Conservation (phyloP, 1,140 invertebrate genomes). For the Euura saliciscinereae region DNA sequence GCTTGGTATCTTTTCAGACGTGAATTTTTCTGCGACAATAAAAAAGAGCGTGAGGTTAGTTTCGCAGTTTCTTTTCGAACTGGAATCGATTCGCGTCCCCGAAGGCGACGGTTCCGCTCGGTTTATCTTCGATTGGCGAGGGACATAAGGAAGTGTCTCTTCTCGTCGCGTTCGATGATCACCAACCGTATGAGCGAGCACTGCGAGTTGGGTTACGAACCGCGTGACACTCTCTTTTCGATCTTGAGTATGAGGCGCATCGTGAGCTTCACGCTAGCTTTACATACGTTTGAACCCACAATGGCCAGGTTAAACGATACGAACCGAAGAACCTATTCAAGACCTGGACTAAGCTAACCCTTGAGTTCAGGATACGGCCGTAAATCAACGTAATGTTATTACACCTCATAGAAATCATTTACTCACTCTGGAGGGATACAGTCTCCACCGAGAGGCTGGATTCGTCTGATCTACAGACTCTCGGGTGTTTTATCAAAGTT, state of each 20-base stretch:
- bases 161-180: background rate
- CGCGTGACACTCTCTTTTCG: background rate
- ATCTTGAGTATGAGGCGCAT: background rate
- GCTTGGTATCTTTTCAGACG: background rate
- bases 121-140: background rate
- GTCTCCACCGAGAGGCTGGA: too few species aligned
- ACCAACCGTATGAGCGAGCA: background rate
- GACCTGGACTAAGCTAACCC: background rate
- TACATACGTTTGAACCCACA: constrained; percentile 5
- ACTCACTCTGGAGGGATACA: background rate
- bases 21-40: background rate
- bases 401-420: constrained; percentile 7
- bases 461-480: too few species aligned
- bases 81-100: too few species aligned
- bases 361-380: background rate
- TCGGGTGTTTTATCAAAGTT: too few species aligned
- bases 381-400: constrained; percentile 7
- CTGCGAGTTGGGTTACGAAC: background rate
- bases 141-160: constrained; percentile 1
- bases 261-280: background rate
- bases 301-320: constrained; percentile 2
- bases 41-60: too few species aligned
- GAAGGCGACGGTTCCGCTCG: background rate
- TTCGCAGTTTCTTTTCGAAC: too few species aligned
- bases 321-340: background rate